A percentile compares a stretch with the other conserved stretches of the same genome.
These are phyloP conservation scores for Urocyon cinereoargenteus DNA, from an alignment of 2,797 vertebrate species.

Conservation along the genomic window DNA sequence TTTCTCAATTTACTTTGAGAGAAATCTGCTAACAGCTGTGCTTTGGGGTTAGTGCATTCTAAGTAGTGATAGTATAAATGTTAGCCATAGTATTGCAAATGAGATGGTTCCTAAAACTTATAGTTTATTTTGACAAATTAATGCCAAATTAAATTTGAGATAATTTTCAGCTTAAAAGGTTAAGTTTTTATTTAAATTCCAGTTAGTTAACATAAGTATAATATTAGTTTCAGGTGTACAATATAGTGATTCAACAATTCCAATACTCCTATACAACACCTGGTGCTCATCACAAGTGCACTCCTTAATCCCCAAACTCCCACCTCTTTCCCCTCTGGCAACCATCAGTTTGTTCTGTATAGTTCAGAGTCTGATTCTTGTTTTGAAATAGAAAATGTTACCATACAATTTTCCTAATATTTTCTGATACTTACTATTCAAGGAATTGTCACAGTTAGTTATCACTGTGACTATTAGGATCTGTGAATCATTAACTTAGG, in stretches of 20 bases:
- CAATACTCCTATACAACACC: background rate
- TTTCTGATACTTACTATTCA: constrained; percentile 35
- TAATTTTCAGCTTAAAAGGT: background rate
- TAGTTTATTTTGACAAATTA: constrained; percentile 17
- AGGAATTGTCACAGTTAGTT: background rate
- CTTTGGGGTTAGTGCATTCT: background rate
- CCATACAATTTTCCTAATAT: background rate
- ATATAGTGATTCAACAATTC: background rate
- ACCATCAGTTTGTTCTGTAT: background rate
- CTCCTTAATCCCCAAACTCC: background rate
- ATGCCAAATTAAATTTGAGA: constrained; percentile 11
- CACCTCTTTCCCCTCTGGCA: background rate
- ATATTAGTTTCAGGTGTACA: background rate
- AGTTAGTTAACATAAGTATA: background rate
- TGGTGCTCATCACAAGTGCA: background rate
- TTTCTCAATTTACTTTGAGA: constrained; percentile 4
- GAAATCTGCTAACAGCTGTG: background rate
- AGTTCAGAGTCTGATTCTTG: background rate
- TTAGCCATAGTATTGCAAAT: background rate
- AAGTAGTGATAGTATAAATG: background rate
- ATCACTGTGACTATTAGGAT: background rate
- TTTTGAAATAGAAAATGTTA: constrained; percentile 3
- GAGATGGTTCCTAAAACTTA: background rate
- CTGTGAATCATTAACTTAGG: background rate
- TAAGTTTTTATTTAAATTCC: background rate